A percentile compares a stretch with the other conserved stretches of the same genome.
phyloP scores from a whole-genome alignment of 2,888 invertebrate genomes.

The Sminthurides aquaticus region DNA sequence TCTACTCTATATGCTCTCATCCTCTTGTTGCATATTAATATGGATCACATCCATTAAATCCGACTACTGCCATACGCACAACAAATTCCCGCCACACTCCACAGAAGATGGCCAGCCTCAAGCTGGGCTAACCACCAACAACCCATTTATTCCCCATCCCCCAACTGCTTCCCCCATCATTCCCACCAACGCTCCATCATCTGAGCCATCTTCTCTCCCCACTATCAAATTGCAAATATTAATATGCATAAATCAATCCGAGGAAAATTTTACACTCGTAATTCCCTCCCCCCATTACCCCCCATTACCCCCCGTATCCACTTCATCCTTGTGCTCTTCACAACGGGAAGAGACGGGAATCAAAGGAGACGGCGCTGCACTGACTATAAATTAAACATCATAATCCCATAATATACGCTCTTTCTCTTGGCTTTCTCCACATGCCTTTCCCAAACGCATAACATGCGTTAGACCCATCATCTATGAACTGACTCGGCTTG shows the following conservation, averaged over 20 bases:
- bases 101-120: too few relatives aligned
- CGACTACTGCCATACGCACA: neutral
- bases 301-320: neutral
- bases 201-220: too few relatives aligned
- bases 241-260: neutral
- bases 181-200: too few relatives aligned
- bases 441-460: too few relatives aligned
- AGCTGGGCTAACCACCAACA: too few relatives aligned
- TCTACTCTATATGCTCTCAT: neutral
- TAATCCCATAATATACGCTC: too few relatives aligned
- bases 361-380: neutral
- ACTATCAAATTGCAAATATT: neutral
- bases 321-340: neutral
- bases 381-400: neutral
- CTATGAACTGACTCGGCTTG: too few relatives aligned
- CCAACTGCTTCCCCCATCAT: too few relatives aligned
- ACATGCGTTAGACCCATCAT: too few relatives aligned
- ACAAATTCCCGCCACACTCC: conserved; percentile 1
- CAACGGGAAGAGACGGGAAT: neutral
- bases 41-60: neutral
- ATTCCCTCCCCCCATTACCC: too few relatives aligned
- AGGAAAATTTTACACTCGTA: neutral
- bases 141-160: neutral
- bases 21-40: neutral
- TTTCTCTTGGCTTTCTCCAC: too few relatives aligned